Conservation (phyloP, 2,113 vertebrate genomes). For the Toxotes chatareus region DNA sequence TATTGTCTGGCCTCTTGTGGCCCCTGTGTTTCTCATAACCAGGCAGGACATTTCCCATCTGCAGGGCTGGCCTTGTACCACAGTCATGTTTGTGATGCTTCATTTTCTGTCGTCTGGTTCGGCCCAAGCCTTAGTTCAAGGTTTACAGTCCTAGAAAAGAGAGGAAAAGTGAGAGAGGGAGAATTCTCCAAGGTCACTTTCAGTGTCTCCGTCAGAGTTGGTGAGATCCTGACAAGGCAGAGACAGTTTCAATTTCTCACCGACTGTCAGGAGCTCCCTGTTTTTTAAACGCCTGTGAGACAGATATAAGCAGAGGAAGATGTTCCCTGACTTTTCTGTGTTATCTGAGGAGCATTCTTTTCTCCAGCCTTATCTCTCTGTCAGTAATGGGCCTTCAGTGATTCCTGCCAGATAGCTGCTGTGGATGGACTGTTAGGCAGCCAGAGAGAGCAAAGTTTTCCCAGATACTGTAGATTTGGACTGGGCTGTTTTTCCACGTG, state of each 20-base stretch:
- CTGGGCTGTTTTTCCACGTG: slow-evolving; percentile 58
- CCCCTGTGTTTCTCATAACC: slow-evolving; percentile 33
- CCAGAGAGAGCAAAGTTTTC: slow-evolving; percentile 65
- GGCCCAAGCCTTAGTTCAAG: slow-evolving; percentile 51
- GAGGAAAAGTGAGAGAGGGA: slow-evolving; percentile 3
- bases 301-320: slow-evolving; percentile 76
- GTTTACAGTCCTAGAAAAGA: background rate
- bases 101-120: slow-evolving; percentile 61
- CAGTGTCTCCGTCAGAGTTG: slow-evolving; percentile 71
- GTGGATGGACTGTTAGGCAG: slow-evolving; percentile 67
- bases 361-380: slow-evolving; percentile 70
- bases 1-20: slow-evolving; percentile 21
- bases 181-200: slow-evolving; percentile 75
- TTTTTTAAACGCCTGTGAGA: slow-evolving; percentile 71
- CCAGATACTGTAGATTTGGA: slow-evolving; percentile 62
- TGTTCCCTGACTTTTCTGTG: slow-evolving; percentile 69
- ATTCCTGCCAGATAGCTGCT: slow-evolving; percentile 74
- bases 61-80: slow-evolving; percentile 51
- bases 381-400: slow-evolving; percentile 77
- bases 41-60: slow-evolving; percentile 55
- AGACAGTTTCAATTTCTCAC: slow-evolving; percentile 80
- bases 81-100: slow-evolving; percentile 61
- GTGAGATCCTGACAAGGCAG: slow-evolving; percentile 74
- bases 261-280: slow-evolving; percentile 67
- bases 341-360: slow-evolving; percentile 75